Conservation (phyloP, 2,888 invertebrate genomes). For the Aplocera efformata region DNA sequence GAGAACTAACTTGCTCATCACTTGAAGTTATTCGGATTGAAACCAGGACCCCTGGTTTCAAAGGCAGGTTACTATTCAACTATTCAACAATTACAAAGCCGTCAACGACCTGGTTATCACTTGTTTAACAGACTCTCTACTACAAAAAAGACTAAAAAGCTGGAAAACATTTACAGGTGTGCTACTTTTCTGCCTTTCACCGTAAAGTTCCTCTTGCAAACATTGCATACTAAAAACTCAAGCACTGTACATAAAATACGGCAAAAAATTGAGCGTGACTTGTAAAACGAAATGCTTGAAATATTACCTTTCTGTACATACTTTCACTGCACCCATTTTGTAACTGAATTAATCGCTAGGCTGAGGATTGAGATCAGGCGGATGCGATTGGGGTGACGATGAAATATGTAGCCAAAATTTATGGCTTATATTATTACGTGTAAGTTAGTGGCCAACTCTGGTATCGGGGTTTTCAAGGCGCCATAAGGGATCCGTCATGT, state of each 20-base stretch:
- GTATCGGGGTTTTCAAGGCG: no score
- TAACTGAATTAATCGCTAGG: conserved; percentile 33
- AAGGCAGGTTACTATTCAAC: no score
- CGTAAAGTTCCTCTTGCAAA: conserved; percentile 5
- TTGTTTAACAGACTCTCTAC: neutral
- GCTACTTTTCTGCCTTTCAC: neutral
- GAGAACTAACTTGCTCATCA: no score
- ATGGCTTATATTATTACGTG: no score
- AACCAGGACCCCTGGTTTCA: no score
- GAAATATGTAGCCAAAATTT: no score
- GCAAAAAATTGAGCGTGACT: conserved; percentile 1
- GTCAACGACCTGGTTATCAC: no score
- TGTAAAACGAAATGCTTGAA: conserved; percentile 6
- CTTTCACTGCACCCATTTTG: conserved; percentile 37
- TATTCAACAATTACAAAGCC: no score
- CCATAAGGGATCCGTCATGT: no score
- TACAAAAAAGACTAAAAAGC: conserved; percentile 2
- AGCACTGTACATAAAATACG: neutral
- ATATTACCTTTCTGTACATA: conserved; percentile 10
- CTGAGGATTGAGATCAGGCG: conserved; percentile 8
- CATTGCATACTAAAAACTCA: conserved; percentile 10
- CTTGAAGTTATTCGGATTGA: no score
- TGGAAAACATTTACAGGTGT: no score
- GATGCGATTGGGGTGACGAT: neutral
- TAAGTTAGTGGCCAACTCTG: no score